Evolutionary conservation across 2,888 invertebrate species (phyloP).

Genomic region (Cyrtodaria siliqua): DNA sequence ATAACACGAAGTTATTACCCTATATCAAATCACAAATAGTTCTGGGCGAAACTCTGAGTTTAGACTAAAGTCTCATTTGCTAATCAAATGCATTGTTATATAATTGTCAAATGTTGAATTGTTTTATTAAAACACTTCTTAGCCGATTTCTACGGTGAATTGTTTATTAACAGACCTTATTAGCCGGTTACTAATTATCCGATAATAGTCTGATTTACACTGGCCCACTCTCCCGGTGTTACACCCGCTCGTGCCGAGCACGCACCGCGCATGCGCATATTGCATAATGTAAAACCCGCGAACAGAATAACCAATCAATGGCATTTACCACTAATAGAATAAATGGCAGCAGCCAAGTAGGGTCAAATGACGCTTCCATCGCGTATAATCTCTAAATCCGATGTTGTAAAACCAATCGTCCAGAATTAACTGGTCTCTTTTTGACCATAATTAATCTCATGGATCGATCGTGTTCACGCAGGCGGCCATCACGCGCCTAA

Average conservation of each 20-base stretch:
- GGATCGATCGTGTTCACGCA: slow-evolving; percentile 30
- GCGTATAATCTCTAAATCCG: slow-evolving; percentile 11
- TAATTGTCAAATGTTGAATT: too few species aligned
- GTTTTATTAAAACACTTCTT: too few species aligned
- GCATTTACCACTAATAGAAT: slow-evolving; percentile 24
- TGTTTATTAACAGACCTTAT: too few species aligned
- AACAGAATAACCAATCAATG: slow-evolving; percentile 8
- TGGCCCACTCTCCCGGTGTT: too few species aligned
- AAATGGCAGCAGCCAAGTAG: slow-evolving; percentile 10
- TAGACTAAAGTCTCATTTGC: too few species aligned
- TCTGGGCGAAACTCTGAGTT: too few species aligned
- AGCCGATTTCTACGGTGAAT: too few species aligned
- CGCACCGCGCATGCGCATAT: not conserved
- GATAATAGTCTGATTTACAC: too few species aligned
- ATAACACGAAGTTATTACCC: too few species aligned
- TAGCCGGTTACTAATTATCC: too few species aligned
- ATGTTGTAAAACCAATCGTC: slow-evolving; percentile 18
- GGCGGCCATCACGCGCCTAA: slow-evolving; percentile 51
- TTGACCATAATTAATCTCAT: slow-evolving; percentile 58
- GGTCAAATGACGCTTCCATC: slow-evolving; percentile 16
- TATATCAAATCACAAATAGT: too few species aligned
- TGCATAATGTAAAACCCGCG: not conserved
- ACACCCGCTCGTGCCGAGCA: not conserved
- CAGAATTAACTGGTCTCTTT: slow-evolving; percentile 40
- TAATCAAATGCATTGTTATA: too few species aligned